Percentiles rank a stretch among this genome's conserved stretches.
Evolutionary conservation across 1,140 invertebrate species (phyloP).

Genomic region (Acromyrmex charruanus): DNA sequence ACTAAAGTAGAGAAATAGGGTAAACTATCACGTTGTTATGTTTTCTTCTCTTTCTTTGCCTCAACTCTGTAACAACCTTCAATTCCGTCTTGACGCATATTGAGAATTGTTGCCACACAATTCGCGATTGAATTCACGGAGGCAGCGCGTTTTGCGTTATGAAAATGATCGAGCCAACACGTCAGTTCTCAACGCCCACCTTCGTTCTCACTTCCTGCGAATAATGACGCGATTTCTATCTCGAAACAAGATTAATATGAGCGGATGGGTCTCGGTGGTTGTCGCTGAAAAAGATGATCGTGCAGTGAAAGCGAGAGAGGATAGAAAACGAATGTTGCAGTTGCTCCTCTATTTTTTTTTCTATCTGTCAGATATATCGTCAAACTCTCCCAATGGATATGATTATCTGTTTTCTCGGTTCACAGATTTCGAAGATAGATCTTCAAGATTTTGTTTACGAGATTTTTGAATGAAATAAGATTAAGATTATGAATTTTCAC

Average conservation of each 20-base stretch:
- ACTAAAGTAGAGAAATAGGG: slow-evolving; percentile 18
- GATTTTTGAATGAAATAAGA: slow-evolving; percentile 11
- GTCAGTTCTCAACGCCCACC: slow-evolving; percentile 69
- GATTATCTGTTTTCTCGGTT: slow-evolving; percentile 65
- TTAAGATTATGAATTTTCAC: slow-evolving; percentile 5
- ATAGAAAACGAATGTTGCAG: slow-evolving; percentile 69
- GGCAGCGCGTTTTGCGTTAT: slow-evolving; percentile 45
- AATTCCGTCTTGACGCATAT: slow-evolving; percentile 35
- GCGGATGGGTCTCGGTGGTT: slow-evolving; percentile 49
- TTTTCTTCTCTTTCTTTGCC: background rate
- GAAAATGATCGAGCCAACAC: slow-evolving; percentile 35
- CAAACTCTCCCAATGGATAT: slow-evolving; percentile 66
- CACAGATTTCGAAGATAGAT: slow-evolving; percentile 15
- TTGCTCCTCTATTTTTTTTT: slow-evolving; percentile 14
- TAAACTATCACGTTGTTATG: background rate
- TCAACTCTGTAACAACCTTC: slow-evolving; percentile 21
- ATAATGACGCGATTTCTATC: slow-evolving; percentile 78
- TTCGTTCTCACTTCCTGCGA: slow-evolving; percentile 79
- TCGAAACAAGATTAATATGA: slow-evolving; percentile 49
- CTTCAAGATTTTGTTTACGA: background rate
- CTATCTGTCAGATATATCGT: slow-evolving; percentile 4
- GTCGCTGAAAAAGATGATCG: slow-evolving; percentile 32
- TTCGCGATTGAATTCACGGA: slow-evolving; percentile 45
- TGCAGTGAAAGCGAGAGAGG: slow-evolving; percentile 71
- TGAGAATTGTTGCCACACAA: slow-evolving; percentile 46